Percentiles rank a stretch among this genome's conserved stretches.
Conservation (phyloP, 2,888 invertebrate genomes). For the Apamea epomidion region DNA sequence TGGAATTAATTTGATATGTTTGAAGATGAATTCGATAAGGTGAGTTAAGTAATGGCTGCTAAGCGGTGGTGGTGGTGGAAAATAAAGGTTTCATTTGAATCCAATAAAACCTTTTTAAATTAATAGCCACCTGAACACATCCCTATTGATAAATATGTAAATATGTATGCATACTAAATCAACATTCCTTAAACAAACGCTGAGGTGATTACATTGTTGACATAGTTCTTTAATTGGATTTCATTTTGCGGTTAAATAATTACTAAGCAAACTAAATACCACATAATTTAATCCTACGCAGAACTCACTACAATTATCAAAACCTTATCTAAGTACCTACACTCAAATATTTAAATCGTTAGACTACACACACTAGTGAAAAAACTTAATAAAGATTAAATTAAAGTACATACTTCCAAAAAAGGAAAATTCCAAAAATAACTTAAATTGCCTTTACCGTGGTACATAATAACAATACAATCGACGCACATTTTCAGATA, state of each 20-base stretch:
- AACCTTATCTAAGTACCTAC: background rate
- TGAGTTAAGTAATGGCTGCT: constrained; percentile 1
- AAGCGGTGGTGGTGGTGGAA: background rate
- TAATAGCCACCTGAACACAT: background rate
- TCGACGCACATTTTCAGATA: background rate
- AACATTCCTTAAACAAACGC: background rate
- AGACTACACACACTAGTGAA: background rate
- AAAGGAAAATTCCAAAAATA: background rate
- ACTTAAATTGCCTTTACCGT: background rate
- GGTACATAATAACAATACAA: constrained; percentile 43
- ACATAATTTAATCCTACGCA: background rate
- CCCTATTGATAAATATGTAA: background rate
- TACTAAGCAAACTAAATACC: constrained; percentile 7
- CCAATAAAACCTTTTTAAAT: background rate
- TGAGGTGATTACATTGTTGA: constrained; percentile 8
- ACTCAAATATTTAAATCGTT: background rate
- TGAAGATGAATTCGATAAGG: constrained; percentile 27
- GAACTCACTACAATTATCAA: background rate
- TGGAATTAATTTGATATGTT: constrained; percentile 22
- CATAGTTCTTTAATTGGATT: background rate
- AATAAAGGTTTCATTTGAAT: constrained; percentile 6
- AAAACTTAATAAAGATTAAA: background rate
- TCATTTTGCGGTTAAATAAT: background rate
- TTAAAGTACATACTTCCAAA: background rate
- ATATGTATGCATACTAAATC: background rate